Evolutionary conservation across 2,888 invertebrate genomes (phyloP), one percentile per base, ranked within the genome.

Genomic region (Brenthis ino): DNA sequence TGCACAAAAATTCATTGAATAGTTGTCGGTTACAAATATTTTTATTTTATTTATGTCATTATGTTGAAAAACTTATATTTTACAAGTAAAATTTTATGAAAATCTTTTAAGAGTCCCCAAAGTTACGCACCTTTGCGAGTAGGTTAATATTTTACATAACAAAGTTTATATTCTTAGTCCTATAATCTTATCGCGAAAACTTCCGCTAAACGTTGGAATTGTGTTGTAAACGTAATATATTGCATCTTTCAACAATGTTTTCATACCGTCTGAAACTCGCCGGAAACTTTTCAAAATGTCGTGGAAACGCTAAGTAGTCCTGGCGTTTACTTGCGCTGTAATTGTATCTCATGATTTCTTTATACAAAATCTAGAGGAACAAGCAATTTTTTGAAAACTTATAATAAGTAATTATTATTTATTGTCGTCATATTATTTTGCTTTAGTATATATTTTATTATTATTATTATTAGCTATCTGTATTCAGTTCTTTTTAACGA

Each of bases 291-390:
- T 60, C 56, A 64, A 48, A 47, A 67, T 24, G 57, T 24, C 48
- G 67, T 66, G 58, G 28, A 64, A 43, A 50, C 67, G 63, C 43
- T 67, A 67, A 67, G 63, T 63, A 63, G 43, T 67, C 50, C 63
- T 63, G 63, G 51, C 63, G 43, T 63, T 61, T 67, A 24, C 51
- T 64, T 57, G 37, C 51, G 47, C n/a, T 13, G n/a, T 20, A 20
- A 20, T 55, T 65, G 57, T 53, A 16, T 57, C 51, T 58, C 16
- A 14, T 50, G 56, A 51, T 65, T 65, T 65, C 37, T 51, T 51
- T 54, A 58, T 14, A 65, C 51, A 33, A 13, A 58, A 58, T 65
- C 24, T 53, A 58, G 53, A 65, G 50, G 33, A n/a, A 5, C 28
- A 51, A 28, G 12, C 16, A 33, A 33, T 51, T 61, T 33, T 48